phyloP scores from a whole-genome alignment of 2,113 vertebrate species.

The Callocephalon fimbriatum region DNA sequence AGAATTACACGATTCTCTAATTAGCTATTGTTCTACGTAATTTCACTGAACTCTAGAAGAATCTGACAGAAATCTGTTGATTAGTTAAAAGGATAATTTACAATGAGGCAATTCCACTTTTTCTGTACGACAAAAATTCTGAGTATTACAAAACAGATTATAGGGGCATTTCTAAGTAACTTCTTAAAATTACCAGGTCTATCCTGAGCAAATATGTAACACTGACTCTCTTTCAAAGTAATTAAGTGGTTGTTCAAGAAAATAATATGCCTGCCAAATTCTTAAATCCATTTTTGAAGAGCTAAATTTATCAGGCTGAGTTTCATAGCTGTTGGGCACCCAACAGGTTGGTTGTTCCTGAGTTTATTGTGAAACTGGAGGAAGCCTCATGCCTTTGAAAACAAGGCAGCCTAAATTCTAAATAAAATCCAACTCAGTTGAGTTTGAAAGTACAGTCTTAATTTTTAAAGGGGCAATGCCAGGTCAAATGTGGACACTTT shows the following conservation, averaged over 20 bases:
- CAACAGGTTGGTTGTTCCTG: neutral
- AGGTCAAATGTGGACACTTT: neutral
- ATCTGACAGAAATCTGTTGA: neutral
- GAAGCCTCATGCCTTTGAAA: neutral
- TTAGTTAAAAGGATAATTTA: neutral
- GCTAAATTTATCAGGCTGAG: neutral
- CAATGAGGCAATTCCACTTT: neutral
- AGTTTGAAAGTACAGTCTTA: neutral
- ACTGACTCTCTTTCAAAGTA: neutral
- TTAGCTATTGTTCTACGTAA: neutral
- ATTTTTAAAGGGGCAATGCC: neutral
- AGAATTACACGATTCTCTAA: neutral
- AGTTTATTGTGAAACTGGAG: neutral
- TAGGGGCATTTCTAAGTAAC: neutral
- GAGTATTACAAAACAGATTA: neutral
- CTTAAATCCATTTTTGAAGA: neutral
- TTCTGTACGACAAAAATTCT: rapidly evolving
- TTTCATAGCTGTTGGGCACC: neutral
- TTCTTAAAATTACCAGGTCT: neutral
- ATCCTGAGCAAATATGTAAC: neutral
- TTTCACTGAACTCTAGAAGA: neutral
- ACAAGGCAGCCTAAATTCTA: neutral
- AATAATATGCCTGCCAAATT: neutral
- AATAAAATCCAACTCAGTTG: neutral
- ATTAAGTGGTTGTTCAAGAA: neutral